A percentile compares a stretch with the other conserved stretches of the same genome.
These are phyloP conservation scores for Carassius gibelio DNA, from an alignment of 2,113 vertebrate species.

Conservation along the genomic window DNA sequence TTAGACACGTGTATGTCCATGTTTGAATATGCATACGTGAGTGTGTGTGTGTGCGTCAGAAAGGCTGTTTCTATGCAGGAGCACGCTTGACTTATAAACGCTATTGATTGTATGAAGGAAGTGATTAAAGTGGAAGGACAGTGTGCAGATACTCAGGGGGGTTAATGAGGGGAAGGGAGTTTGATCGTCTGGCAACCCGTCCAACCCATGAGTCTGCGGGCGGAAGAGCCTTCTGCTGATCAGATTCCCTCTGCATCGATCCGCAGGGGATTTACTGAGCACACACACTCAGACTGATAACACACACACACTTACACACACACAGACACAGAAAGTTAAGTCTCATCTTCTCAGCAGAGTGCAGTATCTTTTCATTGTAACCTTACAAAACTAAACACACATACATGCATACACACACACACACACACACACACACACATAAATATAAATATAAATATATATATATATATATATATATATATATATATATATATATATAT, in stretches of 20 bases:
- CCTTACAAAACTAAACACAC: background rate
- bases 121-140: constrained; percentile 35
- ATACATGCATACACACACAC: too few relatives aligned
- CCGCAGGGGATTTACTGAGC: background rate
- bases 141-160: constrained; percentile 23
- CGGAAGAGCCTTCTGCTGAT: constrained; percentile 34
- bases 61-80: constrained; percentile 14
- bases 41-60: background rate
- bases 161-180: constrained; percentile 29
- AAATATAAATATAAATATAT: background rate
- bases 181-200: constrained; percentile 25
- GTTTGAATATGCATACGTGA: background rate
- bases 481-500: too few relatives aligned
- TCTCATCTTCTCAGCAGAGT: background rate
- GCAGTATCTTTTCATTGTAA: background rate
- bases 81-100: constrained; percentile 27
- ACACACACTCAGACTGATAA: constrained; percentile 4
- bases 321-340: background rate
- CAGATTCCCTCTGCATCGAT: background rate
- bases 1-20: background rate
- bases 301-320: background rate
- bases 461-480: too few relatives aligned
- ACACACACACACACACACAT: too few relatives aligned
- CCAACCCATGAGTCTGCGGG: background rate
- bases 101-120: constrained; percentile 33